Conservation (phyloP, 2,888 invertebrate genomes). For the Germaria angustata region DNA sequence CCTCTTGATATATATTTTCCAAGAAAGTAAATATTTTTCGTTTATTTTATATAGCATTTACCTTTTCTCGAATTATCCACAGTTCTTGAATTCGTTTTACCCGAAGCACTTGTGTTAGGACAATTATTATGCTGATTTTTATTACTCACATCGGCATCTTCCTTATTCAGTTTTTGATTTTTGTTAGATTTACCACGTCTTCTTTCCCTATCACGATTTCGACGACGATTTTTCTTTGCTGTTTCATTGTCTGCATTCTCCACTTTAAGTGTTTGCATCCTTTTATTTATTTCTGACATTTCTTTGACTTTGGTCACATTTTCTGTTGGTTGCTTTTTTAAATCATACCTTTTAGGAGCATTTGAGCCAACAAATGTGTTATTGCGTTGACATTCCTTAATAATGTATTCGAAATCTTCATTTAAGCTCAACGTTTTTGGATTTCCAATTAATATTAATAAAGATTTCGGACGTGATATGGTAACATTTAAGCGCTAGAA, state of each 20-base stretch:
- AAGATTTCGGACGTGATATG: conserved; percentile 82
- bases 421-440: conserved; percentile 77
- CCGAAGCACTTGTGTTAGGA: not conserved
- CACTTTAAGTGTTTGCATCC: not conserved
- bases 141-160: not conserved
- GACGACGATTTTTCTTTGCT: not conserved
- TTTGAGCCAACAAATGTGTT: conserved; percentile 52
- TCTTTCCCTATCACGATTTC: not conserved
- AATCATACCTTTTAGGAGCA: not conserved
- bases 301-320: not conserved
- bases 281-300: not conserved
- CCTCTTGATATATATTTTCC: not conserved
- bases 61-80: not conserved
- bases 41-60: not conserved
- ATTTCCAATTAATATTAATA: conserved; percentile 82
- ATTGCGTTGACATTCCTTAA: conserved; percentile 72
- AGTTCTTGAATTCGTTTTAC: not conserved
- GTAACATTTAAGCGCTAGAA: conserved; percentile 84
- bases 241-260: not conserved
- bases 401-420: conserved; percentile 72
- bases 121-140: not conserved
- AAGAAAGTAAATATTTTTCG: not conserved
- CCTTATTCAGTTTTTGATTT: not conserved
- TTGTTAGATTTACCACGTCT: not conserved
- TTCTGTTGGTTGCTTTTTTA: not conserved